phyloP scores from a whole-genome alignment of 2,888 invertebrate species.

The Apotomis turbidana region DNA sequence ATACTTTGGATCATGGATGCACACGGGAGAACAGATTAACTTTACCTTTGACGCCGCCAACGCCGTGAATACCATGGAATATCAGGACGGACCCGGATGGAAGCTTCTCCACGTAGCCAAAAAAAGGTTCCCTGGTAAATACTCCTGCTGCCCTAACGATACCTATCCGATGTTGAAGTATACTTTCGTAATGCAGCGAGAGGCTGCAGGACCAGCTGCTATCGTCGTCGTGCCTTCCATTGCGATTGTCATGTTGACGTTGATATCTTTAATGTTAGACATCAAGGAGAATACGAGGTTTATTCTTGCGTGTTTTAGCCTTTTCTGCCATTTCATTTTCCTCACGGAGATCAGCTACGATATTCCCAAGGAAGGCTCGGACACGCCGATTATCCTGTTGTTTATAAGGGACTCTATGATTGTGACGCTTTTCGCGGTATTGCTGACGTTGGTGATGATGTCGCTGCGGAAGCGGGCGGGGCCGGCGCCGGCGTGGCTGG shows the following conservation, averaged over 20 bases:
- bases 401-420: constrained; percentile 77
- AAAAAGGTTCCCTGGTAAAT: constrained; percentile 76
- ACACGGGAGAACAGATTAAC: constrained; percentile 86
- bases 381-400: constrained; percentile 81
- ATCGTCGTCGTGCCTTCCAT: constrained; percentile 82
- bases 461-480: constrained; percentile 58
- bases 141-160: constrained; percentile 80
- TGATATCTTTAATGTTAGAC: constrained; percentile 83
- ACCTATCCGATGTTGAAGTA: constrained; percentile 85
- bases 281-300: constrained; percentile 83
- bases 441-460: constrained; percentile 70
- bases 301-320: constrained; percentile 81
- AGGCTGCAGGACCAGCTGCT: constrained; percentile 83
- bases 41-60: constrained; percentile 65
- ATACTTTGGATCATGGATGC: constrained; percentile 87
- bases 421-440: constrained; percentile 64
- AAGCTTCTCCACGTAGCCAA: constrained; percentile 72
- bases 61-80: constrained; percentile 74
- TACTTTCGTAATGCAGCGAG: constrained; percentile 82
- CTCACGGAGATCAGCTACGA: constrained; percentile 85
- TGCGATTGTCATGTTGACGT: constrained; percentile 82
- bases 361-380: constrained; percentile 84
- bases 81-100: constrained; percentile 85
- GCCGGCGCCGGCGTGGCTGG: constrained; percentile 68
- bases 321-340: constrained; percentile 85